Evolutionary conservation across 2,113 vertebrate species (phyloP), one percentile per base, ranked within the genome.

Genomic region (Cyrtonyx montezumae): DNA sequence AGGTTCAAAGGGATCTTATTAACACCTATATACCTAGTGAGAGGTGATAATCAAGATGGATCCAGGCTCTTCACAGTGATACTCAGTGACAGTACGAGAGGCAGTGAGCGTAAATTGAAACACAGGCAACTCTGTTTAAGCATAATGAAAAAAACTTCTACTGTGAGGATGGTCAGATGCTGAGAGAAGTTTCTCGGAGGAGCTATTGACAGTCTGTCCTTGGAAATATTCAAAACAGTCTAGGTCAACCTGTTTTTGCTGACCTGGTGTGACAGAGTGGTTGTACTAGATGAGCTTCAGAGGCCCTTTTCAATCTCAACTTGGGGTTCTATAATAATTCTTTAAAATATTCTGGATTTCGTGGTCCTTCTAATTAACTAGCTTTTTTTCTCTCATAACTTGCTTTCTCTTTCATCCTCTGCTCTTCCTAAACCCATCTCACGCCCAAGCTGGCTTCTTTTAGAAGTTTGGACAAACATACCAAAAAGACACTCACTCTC

Each of bases 61-160:
- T 6, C 6, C 25, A 61, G 37, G 14, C 28, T 83, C 8, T 82
- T 88, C 11, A 11, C 59, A 61, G 19, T 0, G 0, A 2, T 66
- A 40, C 22, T 34, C 13, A 3, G 40, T 51, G 68, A 45, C 34
- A 32, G 2, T 0, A 12, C 22, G 14, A 45, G 23, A 63, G 58
- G 36, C 28, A 71, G 43, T 26, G 48, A 23, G 13, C 53, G 68
- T 34, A 30, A 40, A 46, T 46, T 73, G 36, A 77, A 13, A 63
- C 63, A 12, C 0, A 3, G 40, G 40, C 73, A 61, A n/a, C 76
- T 78, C 22, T 34, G 32, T 46, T 61, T 45, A 51, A 51, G 14
- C 5, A 0, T 83, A 69, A 73, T 40, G 48, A 42, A 65, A 65
- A 65, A 79, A 42, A 19, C 3, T 13, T 83, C 25, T 56, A 4